These are phyloP conservation scores for Otolemur crassicaudatus DNA, from an alignment of 2,797 vertebrate species.

Conservation along the genomic window DNA sequence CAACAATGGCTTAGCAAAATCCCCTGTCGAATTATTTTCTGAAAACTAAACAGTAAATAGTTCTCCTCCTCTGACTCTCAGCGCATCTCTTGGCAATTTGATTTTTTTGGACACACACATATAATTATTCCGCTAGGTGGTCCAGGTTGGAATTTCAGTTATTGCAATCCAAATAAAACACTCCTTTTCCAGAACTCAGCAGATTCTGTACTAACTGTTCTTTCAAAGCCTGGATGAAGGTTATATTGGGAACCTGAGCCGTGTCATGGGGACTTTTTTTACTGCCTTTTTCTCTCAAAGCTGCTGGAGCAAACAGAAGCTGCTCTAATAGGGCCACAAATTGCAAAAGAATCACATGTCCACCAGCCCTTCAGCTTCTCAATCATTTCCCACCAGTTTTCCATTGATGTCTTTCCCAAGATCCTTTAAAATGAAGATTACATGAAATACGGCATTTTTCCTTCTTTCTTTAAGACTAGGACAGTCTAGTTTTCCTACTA, in stretches of 20 bases:
- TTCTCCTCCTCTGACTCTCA: neutral
- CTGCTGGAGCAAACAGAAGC: neutral
- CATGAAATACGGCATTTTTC: neutral
- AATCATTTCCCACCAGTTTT: neutral
- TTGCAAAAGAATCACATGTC: neutral
- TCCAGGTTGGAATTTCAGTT: conserved; percentile 74
- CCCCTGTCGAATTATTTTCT: conserved; percentile 40
- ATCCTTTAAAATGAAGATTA: neutral
- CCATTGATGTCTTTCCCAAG: neutral
- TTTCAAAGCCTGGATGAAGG: conserved; percentile 48
- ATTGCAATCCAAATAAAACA: conserved; percentile 79
- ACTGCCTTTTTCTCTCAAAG: neutral
- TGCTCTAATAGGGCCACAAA: neutral
- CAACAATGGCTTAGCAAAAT: conserved; percentile 47
- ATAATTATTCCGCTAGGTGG: conserved; percentile 70
- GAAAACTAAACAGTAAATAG: conserved; percentile 35
- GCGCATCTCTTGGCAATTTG: conserved; percentile 10
- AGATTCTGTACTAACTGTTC: conserved; percentile 67
- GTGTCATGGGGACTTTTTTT: neutral
- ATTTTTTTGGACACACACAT: conserved; percentile 11
- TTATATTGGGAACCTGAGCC: neutral
- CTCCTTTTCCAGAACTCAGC: conserved; percentile 63
- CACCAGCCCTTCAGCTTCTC: neutral
- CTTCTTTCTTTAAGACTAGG: conserved; percentile 46
- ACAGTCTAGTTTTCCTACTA: neutral